Percentiles rank a stretch among this genome's conserved stretches.
Conservation (phyloP, 2,797 vertebrate genomes). For the Acanthurus tractus region DNA sequence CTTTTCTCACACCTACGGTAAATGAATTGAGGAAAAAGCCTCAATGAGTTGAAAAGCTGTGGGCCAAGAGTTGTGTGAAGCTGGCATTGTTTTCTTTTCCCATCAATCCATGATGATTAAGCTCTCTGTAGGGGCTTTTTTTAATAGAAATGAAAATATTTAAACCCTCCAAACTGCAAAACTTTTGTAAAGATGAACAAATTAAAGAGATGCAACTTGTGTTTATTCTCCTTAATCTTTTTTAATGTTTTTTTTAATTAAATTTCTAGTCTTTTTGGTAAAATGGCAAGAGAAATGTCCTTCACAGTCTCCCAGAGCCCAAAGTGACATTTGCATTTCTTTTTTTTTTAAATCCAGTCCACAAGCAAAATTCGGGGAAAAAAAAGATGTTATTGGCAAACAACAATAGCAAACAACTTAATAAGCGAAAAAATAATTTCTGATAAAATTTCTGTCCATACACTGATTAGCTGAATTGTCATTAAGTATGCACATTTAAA, state of each 20-base stretch:
- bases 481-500: too few relatives aligned
- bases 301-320: background rate
- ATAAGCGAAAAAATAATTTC: too few relatives aligned
- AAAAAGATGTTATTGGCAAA: background rate
- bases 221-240: background rate
- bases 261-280: background rate
- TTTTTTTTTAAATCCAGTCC: background rate
- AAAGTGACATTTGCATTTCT: background rate
- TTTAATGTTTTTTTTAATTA: too few relatives aligned
- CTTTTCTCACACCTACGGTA: constrained; percentile 9
- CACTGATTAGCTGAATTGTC: too few relatives aligned
- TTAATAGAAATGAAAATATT: background rate
- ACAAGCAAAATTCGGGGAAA: background rate
- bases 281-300: background rate
- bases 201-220: too few relatives aligned
- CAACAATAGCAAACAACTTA: too few relatives aligned
- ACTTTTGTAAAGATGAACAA: background rate
- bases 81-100: background rate
- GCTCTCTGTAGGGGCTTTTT: background rate
- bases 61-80: background rate
- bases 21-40: constrained; percentile 5
- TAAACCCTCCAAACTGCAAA: too few relatives aligned
- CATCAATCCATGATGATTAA: background rate
- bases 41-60: constrained; percentile 20
- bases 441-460: too few relatives aligned